Evolutionary conservation across 2,888 invertebrate species (phyloP).

Genomic region (Slavum lentiscoides): DNA sequence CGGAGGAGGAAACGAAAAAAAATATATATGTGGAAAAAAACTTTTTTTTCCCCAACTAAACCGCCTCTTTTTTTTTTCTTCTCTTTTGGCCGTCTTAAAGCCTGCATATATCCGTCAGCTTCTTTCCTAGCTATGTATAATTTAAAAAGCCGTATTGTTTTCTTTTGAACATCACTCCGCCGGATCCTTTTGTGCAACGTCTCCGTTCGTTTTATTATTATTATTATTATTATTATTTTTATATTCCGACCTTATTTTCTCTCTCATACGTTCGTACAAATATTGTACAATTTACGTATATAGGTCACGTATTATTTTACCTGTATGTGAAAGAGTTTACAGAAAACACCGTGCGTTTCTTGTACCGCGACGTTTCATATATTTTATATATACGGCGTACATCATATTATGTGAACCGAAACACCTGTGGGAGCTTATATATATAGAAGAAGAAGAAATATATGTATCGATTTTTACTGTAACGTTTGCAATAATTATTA

Average conservation of each 20-base stretch:
- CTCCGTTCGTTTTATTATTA: slow-evolving; percentile 3
- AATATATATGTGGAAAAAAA: neutral
- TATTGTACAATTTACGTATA: too few species aligned
- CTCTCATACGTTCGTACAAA: too few species aligned
- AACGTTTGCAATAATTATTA: too few species aligned
- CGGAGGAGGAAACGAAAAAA: neutral
- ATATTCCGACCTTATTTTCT: neutral
- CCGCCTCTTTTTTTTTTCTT: neutral
- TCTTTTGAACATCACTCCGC: slow-evolving; percentile 39
- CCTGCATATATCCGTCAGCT: neutral
- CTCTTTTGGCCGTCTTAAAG: too few species aligned
- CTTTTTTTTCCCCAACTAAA: neutral
- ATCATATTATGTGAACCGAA: too few species aligned
- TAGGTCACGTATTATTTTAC: neutral
- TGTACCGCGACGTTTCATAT: too few species aligned
- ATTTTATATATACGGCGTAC: too few species aligned
- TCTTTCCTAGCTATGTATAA: slow-evolving; percentile 5
- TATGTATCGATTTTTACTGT: too few species aligned
- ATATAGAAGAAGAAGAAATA: too few species aligned
- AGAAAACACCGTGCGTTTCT: too few species aligned
- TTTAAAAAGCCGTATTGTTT: slow-evolving; percentile 44
- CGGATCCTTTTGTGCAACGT: slow-evolving; percentile 29
- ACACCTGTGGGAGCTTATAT: too few species aligned
- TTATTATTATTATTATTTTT: slow-evolving; percentile 18
- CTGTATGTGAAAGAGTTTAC: too few species aligned